Base-by-base conservation (phyloP, 2,888 invertebrate genomes). In the Minunthozetes semirufus region DNA sequence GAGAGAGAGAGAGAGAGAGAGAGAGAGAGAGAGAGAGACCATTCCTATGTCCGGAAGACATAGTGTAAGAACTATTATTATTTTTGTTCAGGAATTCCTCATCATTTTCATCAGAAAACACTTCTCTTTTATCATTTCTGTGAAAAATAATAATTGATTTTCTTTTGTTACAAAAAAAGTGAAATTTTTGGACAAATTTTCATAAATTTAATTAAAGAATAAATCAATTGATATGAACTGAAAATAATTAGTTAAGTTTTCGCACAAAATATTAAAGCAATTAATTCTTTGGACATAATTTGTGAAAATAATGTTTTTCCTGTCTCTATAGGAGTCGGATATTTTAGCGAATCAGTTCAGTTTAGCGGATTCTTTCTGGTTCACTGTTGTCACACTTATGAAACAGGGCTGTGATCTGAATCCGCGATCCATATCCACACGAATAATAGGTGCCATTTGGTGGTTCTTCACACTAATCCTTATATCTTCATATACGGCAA, bases 401-500 rank as follows among this genome's bases (percentile, higher is more conserved):
- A 90, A 95, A 81, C 95, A 95, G 84, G 94, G 93, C 78, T 92
- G 92, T 77, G 93, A 92, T 77, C 85, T 93, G 78, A 93, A 94
- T 84, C 96, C 96, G 79, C 95, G 90, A 78, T 85, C 86, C 0
- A 84, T 85, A 6, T 86, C 86, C 2, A 98, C 98, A 0, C 86
- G 98, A 73, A 93, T 98, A 78, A 95, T 98, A 8, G 95, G 96
- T 13, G 95, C 92, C 0, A 93, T 94, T 80, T 99, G 98, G 98
- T 99, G 98, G 96, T 98, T 99, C 85, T 99, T 99, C 85, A 98
- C 97, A 0, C 87, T 99, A 56, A 98, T 99, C 83, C 95, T 98
- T 82, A 93, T 98, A 77, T 95, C 96, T 0, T 97, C 98, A 8
- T 98, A 98, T 85, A 99, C 98, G 6, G 98, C 98, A 17, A 94